phyloP scores from a whole-genome alignment of 2,888 invertebrate species.

The Chloroclysta siterata region DNA sequence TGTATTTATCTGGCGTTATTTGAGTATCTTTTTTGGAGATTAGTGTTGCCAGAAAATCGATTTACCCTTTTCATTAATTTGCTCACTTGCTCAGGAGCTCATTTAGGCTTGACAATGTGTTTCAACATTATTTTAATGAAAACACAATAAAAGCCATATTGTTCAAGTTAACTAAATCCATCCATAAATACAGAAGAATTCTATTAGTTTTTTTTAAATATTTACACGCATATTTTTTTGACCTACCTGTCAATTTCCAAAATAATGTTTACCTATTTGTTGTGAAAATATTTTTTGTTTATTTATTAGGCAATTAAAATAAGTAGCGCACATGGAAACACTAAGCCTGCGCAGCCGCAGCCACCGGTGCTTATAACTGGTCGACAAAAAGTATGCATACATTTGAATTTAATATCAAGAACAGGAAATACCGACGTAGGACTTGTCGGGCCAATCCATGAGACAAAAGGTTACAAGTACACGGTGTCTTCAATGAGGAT shows the following conservation, averaged over 20 bases:
- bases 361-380: slow-evolving; percentile 53
- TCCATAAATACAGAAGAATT: too few species aligned
- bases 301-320: too few species aligned
- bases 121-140: too few species aligned
- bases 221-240: too few species aligned
- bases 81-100: not conserved
- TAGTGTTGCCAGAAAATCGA: slow-evolving; percentile 34
- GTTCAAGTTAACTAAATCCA: too few species aligned
- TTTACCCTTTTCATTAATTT: not conserved
- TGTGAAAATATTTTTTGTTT: too few species aligned
- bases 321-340: slow-evolving; percentile 35
- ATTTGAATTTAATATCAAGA: slow-evolving; percentile 79
- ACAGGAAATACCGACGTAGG: slow-evolving; percentile 76
- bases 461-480: slow-evolving; percentile 41
- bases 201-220: too few species aligned
- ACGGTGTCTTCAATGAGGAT: slow-evolving; percentile 20
- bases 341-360: slow-evolving; percentile 41
- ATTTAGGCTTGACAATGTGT: too few species aligned
- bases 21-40: slow-evolving; percentile 7
- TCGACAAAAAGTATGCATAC: slow-evolving; percentile 80
- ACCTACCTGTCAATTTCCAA: too few species aligned
- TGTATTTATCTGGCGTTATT: slow-evolving; percentile 19
- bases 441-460: slow-evolving; percentile 57
- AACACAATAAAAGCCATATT: too few species aligned
- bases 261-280: too few species aligned